Conservation (phyloP, 2,797 vertebrate genomes). For the Staurois parvus region DNA sequence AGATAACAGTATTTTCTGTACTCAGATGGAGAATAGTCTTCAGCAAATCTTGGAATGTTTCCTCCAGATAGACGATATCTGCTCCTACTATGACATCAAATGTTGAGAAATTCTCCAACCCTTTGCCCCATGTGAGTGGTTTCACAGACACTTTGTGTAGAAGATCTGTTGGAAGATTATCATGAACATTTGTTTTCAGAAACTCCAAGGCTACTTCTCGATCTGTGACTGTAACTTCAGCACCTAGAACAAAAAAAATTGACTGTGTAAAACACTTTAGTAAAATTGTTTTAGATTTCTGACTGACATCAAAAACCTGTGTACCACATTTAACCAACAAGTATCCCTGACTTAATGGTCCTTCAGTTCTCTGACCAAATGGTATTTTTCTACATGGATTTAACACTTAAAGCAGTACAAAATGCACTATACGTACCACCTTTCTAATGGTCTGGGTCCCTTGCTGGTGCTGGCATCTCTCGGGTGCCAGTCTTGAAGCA, state of each 20-base stretch:
- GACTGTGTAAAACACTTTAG: neutral
- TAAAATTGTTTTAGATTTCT: neutral
- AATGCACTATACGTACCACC: too few relatives aligned
- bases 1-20: slow-evolving; percentile 75
- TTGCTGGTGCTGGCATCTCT: too few relatives aligned
- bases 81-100: slow-evolving; percentile 91
- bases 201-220: slow-evolving; percentile 85
- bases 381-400: too few relatives aligned
- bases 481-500: too few relatives aligned
- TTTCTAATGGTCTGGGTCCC: too few relatives aligned
- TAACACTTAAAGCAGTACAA: too few relatives aligned
- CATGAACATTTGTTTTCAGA: slow-evolving; percentile 84
- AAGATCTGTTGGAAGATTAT: slow-evolving; percentile 82
- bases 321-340: too few relatives aligned
- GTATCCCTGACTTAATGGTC: too few relatives aligned
- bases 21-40: slow-evolving; percentile 87
- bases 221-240: slow-evolving; percentile 91
- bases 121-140: slow-evolving; percentile 90
- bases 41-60: slow-evolving; percentile 88
- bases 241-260: slow-evolving; percentile 71
- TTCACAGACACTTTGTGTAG: slow-evolving; percentile 77
- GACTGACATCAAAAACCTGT: too few relatives aligned
- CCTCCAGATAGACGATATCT: slow-evolving; percentile 94
- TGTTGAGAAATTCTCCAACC: slow-evolving; percentile 79
- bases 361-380: too few relatives aligned